Evolutionary conservation across 2,113 vertebrate genomes (phyloP), one percentile per base, ranked within the genome.

Genomic region (Phalacrocorax carbo): DNA sequence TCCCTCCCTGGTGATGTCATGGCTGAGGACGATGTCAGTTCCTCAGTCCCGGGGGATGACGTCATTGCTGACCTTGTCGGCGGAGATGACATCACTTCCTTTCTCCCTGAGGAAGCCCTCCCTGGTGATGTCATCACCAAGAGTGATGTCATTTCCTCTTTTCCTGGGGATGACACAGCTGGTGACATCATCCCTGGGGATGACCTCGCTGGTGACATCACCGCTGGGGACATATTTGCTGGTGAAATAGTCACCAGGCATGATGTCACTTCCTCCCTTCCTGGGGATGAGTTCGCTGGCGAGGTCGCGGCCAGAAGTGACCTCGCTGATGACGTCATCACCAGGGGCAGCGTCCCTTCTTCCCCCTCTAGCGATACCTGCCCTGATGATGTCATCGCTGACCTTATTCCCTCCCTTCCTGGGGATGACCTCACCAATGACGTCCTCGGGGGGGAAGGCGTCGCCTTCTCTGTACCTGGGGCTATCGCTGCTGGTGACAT

Each of bases 381-480:
- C 0, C 1, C 18, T 15, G 81, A 61, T 71, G 55, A 83, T 29
- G 68, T 61, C 81, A 83, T n/a, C 6, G 13, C 15, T 4, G 3
- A 48, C 48, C 36, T 29, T 21, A 40, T n/a, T 42, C 48, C 30
- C 2, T 2, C 44, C 57, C 52, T 12, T 27, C 46, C 76, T 4
- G n/a, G 57, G 30, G 14, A 21, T 8, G 34, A 77, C 15, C 17
- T 64, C 36, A 18, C 22, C 19, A 3, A 21, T 69, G 60, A 86
- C 29, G 15, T 82, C 65, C 70, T 60, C 1, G 7, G 3, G 4
- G 36, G 19, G 7, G 81, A n/a, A 9, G 19, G 29, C 12, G 1
- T 42, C 5, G 1, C 8, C 1, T 25, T n/a, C 21, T 10, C 46
- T 9, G 15, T 17, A 2, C 27, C 27, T 5, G 51, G 17, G 32